Evolutionary conservation across 2,113 vertebrate species (phyloP).

Genomic region (Deroptyus accipitrinus): DNA sequence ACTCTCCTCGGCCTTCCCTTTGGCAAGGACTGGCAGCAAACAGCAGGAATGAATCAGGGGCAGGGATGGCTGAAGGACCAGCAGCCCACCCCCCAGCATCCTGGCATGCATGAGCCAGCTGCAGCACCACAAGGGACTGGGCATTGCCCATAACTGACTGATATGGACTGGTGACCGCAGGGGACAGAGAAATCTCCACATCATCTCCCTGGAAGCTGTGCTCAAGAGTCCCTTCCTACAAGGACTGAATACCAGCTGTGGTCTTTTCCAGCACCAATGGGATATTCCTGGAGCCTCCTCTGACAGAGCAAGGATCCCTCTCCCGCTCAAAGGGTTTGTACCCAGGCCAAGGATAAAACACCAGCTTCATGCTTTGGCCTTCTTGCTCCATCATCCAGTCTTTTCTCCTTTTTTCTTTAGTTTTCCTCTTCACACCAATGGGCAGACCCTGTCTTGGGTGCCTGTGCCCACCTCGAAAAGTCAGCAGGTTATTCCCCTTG

Average conservation of each 20-base stretch:
- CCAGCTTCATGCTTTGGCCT: not conserved
- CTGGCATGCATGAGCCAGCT: not conserved
- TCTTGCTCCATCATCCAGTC: not conserved
- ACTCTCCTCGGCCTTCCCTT: conserved; percentile 8
- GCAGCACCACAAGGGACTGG: not conserved
- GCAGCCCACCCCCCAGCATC: not conserved
- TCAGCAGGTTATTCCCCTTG: not conserved
- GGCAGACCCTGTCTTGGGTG: not conserved
- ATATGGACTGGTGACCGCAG: not conserved
- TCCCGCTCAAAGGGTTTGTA: not conserved
- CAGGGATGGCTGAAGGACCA: not conserved
- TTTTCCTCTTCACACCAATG: not conserved
- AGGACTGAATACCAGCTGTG: not conserved
- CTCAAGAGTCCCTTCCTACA: not conserved
- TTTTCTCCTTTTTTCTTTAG: not conserved
- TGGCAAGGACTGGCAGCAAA: conserved; percentile 24
- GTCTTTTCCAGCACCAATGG: not conserved
- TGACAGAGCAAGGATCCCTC: not conserved
- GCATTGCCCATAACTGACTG: not conserved
- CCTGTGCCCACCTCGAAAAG: not conserved
- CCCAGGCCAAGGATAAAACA: not conserved
- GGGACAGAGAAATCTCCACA: not conserved
- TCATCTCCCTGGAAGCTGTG: not conserved
- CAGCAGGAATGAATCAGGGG: conserved; percentile 37
- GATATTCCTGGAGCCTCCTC: not conserved